Conservation (phyloP, 2,888 invertebrate genomes). For the Colletes collaris region DNA sequence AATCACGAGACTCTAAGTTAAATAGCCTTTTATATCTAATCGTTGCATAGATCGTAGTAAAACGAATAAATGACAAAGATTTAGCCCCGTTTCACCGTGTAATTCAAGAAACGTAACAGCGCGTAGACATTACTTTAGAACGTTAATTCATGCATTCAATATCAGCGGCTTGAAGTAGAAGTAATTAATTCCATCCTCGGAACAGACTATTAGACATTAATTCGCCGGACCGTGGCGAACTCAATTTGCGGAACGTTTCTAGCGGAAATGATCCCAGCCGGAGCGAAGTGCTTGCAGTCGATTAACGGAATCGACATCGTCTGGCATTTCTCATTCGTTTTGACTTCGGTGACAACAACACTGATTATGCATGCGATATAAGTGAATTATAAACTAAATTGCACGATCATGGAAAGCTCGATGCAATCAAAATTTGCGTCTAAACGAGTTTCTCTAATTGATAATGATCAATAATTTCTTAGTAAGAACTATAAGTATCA, state of each 20-base stretch:
- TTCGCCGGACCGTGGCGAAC: conserved; percentile 57
- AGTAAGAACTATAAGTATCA: too few species aligned
- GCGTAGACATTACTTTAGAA: conserved; percentile 17
- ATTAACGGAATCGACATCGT: conserved; percentile 60
- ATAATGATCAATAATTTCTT: neutral
- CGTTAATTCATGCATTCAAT: conserved; percentile 40
- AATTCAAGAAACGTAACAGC: conserved; percentile 23
- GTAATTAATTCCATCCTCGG: conserved; percentile 64
- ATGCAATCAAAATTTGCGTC: neutral
- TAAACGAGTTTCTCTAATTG: neutral
- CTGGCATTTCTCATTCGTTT: conserved; percentile 59
- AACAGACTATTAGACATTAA: conserved; percentile 64
- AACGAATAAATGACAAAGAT: conserved; percentile 5
- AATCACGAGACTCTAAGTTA: too few species aligned
- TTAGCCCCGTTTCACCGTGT: neutral
- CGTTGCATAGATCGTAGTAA: neutral
- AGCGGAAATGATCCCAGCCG: conserved; percentile 60
- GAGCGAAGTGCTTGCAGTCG: conserved; percentile 60
- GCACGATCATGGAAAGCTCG: neutral
- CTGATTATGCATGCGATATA: conserved; percentile 28
- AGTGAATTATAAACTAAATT: conserved; percentile 11
- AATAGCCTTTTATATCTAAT: neutral
- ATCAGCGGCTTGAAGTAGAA: conserved; percentile 40
- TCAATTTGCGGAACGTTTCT: conserved; percentile 64
- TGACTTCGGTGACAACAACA: conserved; percentile 35